Base-by-base conservation (phyloP, 2,888 invertebrate species). In the Punctoribates punctum region DNA sequence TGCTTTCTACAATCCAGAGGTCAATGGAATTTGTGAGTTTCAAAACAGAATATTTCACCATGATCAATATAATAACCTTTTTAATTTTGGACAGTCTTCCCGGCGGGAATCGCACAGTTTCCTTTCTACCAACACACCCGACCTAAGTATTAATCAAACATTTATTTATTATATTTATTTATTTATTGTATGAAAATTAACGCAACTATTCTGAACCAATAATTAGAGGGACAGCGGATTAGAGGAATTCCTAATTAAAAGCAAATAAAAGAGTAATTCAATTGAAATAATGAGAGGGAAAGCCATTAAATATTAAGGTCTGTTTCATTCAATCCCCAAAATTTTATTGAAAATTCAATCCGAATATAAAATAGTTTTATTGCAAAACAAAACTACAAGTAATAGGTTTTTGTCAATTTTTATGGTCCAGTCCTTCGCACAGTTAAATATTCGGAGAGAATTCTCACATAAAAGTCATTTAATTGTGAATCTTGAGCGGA, bases 91-190 rank as follows among this genome's bases (percentile, higher is more conserved):
- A 29, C 23, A 72, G 72, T 54, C 27, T 73, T 57, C 23, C 60
- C 73, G 25, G 75, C 60, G n/a, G 75, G 70, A 11, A 75, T 75
- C 48, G 72, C 73, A 57, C 70, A 75, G 42, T 75, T 51, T 9
- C 75, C 75, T 13, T 75, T 75, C 25, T 75, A 72, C 23, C 54
- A 57, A 48, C 38, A 48, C 27, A 34, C 20, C 38, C 25, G 48
- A 60, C 42, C 72, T 20, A 48, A 25, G 72, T 72, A 67, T 67
- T 38, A 8, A 34, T 34, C 34, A 34, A 34, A 62, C 15, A 17
- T 29, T 13, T 5, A 25, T n/a, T 54, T 20, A 54, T 20, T 20
- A 6, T 25, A 25, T 20, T 29, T 17, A 3, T 15, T 27, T 60
- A 60, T 60, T 27, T 60, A 27, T 23, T 60, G 29, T 29, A 27